Evolutionary conservation across 2,888 invertebrate genomes (phyloP).

Genomic region (Trissolcus japonicus): DNA sequence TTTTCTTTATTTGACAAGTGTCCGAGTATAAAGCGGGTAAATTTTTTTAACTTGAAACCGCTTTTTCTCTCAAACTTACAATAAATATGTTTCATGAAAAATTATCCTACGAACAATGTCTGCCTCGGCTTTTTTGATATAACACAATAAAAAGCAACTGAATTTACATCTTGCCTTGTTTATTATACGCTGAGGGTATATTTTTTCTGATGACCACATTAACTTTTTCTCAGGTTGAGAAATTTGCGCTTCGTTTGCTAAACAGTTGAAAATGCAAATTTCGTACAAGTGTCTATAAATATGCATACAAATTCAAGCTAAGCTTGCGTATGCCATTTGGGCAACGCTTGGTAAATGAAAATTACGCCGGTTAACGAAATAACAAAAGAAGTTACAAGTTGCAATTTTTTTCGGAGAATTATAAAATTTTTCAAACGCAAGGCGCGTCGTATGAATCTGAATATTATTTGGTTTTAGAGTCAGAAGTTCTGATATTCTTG

Average conservation of each 20-base stretch:
- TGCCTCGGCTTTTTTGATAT: background rate
- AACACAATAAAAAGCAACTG: background rate
- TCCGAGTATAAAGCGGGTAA: background rate
- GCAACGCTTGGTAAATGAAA: background rate
- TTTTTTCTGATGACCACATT: slow-evolving; percentile 4
- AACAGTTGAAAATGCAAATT: slow-evolving; percentile 13
- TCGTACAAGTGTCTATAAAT: slow-evolving; percentile 11
- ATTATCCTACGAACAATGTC: background rate
- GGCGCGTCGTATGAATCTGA: too few species aligned
- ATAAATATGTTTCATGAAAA: background rate
- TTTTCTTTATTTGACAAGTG: slow-evolving; percentile 2
- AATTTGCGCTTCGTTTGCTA: slow-evolving; percentile 6
- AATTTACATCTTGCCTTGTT: background rate
- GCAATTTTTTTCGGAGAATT: too few species aligned
- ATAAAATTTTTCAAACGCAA: too few species aligned
- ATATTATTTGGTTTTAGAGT: too few species aligned
- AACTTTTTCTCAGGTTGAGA: slow-evolving; percentile 8
- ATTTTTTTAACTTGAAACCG: background rate
- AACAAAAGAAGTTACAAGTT: too few species aligned
- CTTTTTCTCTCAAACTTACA: background rate
- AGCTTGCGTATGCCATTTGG: background rate
- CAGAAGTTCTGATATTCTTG: too few species aligned
- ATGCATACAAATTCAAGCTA: slow-evolving; percentile 14
- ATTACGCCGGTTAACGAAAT: background rate
- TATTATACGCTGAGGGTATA: background rate